Percentiles rank a stretch among this genome's conserved stretches.
These are phyloP conservation scores for Nymphicus hollandicus DNA, from an alignment of 2,113 vertebrate genomes.

Conservation along the genomic window DNA sequence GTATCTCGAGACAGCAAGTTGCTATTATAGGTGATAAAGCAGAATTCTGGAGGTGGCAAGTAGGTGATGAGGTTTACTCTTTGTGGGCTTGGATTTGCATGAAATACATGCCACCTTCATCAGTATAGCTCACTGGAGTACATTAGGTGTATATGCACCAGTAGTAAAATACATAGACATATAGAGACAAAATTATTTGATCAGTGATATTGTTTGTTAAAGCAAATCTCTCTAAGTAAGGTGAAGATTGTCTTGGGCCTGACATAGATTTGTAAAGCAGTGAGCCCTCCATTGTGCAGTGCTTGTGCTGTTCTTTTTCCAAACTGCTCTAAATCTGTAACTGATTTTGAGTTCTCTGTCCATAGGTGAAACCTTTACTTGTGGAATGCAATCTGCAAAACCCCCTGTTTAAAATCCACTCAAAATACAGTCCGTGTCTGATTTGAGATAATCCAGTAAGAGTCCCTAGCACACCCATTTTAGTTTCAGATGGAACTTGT, in stretches of 20 bases:
- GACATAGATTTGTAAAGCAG: background rate
- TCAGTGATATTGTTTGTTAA: background rate
- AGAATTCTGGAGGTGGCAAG: background rate
- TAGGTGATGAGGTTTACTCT: background rate
- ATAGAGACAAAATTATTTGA: background rate
- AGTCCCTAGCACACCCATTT: background rate
- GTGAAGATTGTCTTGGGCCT: background rate
- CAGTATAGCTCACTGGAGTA: background rate
- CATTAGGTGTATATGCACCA: background rate
- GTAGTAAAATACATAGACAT: background rate
- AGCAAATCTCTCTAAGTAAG: background rate
- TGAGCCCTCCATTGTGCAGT: background rate
- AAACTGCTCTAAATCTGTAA: background rate
- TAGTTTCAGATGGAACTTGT: background rate
- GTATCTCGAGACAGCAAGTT: background rate
- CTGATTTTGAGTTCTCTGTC: background rate
- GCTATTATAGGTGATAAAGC: background rate
- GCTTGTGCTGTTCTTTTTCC: background rate
- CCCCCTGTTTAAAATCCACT: background rate
- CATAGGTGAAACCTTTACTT: slow-evolving; percentile 16
- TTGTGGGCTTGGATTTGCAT: background rate
- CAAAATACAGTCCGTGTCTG: background rate
- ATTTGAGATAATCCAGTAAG: fast-evolving
- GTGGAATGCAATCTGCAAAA: background rate
- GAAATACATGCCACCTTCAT: background rate